Percentiles rank a stretch among this genome's conserved stretches.
Conservation (phyloP, 2,888 invertebrate genomes). For the Mellilla xanthometata region DNA sequence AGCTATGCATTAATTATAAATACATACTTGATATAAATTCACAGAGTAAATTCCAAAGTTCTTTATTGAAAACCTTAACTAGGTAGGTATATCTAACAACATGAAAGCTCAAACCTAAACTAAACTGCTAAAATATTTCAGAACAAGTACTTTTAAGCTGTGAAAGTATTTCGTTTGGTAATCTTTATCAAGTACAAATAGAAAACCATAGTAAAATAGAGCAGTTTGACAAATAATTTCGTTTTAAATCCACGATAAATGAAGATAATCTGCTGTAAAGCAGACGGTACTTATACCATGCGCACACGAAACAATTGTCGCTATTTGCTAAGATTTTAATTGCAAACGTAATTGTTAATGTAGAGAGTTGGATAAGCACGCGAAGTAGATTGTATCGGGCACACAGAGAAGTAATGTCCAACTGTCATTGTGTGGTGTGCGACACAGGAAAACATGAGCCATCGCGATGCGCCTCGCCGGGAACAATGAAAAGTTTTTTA, state of each 20-base stretch:
- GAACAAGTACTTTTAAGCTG: too few species aligned
- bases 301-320: constrained; percentile 30
- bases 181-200: too few species aligned
- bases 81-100: too few species aligned
- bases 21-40: too few species aligned
- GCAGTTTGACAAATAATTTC: constrained; percentile 2
- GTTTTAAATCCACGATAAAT: not conserved
- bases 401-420: constrained; percentile 47
- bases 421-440: constrained; percentile 49
- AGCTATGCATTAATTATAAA: too few species aligned
- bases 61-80: too few species aligned
- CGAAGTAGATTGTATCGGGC: constrained; percentile 47
- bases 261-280: not conserved
- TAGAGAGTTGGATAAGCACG: constrained; percentile 47
- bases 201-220: constrained; percentile 34
- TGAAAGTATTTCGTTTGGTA: too few species aligned
- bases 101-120: too few species aligned
- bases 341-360: constrained; percentile 41
- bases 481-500: constrained; percentile 65
- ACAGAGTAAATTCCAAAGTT: too few species aligned
- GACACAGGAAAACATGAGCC: constrained; percentile 57
- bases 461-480: constrained; percentile 47
- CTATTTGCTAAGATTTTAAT: constrained; percentile 37
- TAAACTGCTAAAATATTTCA: too few species aligned
- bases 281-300: constrained; percentile 32